Conservation (phyloP, 2,888 invertebrate genomes). For the Ophioninae sp. region DNA sequence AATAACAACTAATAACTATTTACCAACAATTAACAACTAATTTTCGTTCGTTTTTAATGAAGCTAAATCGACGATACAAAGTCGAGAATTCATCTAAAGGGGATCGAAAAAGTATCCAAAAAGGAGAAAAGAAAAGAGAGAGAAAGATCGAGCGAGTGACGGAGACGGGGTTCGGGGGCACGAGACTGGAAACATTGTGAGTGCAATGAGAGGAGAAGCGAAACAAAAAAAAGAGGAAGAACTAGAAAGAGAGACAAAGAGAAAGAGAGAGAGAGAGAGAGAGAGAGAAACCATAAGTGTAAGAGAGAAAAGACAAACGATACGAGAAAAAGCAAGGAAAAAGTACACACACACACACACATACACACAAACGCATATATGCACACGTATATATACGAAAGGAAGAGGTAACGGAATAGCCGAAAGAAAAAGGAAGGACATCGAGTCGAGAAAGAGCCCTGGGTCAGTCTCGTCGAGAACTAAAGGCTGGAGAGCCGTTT, state of each 20-base stretch:
- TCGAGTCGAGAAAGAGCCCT: constrained; percentile 47
- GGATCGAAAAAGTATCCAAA: too few relatives aligned
- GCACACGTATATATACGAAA: constrained; percentile 36
- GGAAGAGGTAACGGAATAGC: constrained; percentile 50
- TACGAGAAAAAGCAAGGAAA: constrained; percentile 35
- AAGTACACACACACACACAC: too few relatives aligned
- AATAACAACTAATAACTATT: too few relatives aligned
- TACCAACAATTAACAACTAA: too few relatives aligned
- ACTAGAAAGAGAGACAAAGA: constrained; percentile 17
- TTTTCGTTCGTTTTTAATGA: too few relatives aligned
- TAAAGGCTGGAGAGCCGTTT: constrained; percentile 65
- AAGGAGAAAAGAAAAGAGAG: constrained; percentile 1
- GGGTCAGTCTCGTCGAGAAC: constrained; percentile 59
- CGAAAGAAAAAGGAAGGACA: constrained; percentile 33
- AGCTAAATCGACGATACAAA: too few relatives aligned
- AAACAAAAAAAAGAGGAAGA: background rate
- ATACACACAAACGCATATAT: constrained; percentile 4
- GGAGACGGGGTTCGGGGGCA: too few relatives aligned
- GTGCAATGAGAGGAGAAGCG: too few relatives aligned
- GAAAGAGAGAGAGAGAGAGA: constrained; percentile 20
- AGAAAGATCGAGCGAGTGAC: background rate
- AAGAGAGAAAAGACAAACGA: constrained; percentile 28
- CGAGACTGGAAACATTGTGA: too few relatives aligned
- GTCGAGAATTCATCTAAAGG: too few relatives aligned
- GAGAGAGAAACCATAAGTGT: too few relatives aligned